Evolutionary conservation across 2,113 vertebrate genomes (phyloP), one percentile per base, ranked within the genome.

Genomic region (Aspiorhynchus laticeps): DNA sequence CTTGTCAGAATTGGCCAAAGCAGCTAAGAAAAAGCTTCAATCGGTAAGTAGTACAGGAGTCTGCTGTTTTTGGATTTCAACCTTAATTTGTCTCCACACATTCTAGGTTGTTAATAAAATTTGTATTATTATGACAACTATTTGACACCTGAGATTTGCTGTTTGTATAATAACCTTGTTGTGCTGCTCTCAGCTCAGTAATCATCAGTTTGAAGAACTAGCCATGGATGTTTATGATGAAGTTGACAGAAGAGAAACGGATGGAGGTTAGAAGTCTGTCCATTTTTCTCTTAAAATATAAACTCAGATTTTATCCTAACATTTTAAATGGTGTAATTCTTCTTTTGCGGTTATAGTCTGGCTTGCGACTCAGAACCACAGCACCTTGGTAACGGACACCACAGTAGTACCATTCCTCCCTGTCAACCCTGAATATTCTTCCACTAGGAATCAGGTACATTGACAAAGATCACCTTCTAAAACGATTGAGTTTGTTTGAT

Each of bases 191-290:
- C 31, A 99, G 98, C 95, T 99, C 83, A 99, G 95, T 93, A 99
- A 99, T 92, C 98, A 98, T 92, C 96, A 99, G 88, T 99, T 99
- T 96, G 98, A 99, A 93, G 98, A 99, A 80, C 96, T 99, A 24
- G 98, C 98, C 85, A 99, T 99, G 98, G 98, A 99, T 85, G 98
- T 99, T 82, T 99, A 99, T 28, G 98, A 99, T 92, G 98, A 99
- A 94, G 98, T 99, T 41, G 98, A 99, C 94, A 94, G 98, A 91
- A 95, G 98, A 92, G 98, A 99, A 94, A 99, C 97, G 0, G 98
- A 99, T 91, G 98, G 97, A 95, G 98, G 98, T 99, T 69, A 38
- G 86, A 17, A 26, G 14, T 38, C 36, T 24, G 4, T 24, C 9
- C 2, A 24, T 24, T 24, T 71, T 14, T 74, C 36, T 11, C 36